These are phyloP conservation scores for Planiliza haematocheilus DNA, from an alignment of 2,113 vertebrate genomes.

Conservation along the genomic window DNA sequence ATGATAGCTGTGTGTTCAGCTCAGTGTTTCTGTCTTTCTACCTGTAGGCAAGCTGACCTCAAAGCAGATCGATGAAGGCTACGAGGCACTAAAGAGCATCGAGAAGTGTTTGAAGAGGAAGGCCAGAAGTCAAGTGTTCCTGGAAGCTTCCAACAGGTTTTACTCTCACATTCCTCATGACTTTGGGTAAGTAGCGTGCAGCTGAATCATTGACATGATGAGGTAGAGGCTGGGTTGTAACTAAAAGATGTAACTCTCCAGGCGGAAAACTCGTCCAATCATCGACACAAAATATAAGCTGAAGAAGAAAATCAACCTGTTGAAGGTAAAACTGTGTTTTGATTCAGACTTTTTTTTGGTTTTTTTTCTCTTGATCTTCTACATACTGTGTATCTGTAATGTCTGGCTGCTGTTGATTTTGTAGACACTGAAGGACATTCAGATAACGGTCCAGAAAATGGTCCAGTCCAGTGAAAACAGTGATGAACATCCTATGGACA, in stretches of 20 bases:
- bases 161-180: slow-evolving; percentile 94
- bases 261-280: slow-evolving; percentile 87
- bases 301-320: slow-evolving; percentile 87
- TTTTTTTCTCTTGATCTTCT: neutral
- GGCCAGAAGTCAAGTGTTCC: slow-evolving; percentile 72
- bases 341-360: neutral
- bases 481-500: slow-evolving; percentile 88
- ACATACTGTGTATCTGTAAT: neutral
- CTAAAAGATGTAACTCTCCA: too few species aligned
- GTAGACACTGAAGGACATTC: slow-evolving; percentile 90
- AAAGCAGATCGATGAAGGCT: slow-evolving; percentile 90
- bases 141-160: slow-evolving; percentile 93
- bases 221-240: too few species aligned
- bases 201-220: too few species aligned
- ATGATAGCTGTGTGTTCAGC: too few species aligned
- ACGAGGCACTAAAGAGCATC: slow-evolving; percentile 87
- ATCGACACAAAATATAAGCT: slow-evolving; percentile 87
- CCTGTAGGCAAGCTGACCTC: slow-evolving; percentile 89
- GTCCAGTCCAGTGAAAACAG: too few species aligned
- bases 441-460: too few species aligned
- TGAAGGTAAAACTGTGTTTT: slow-evolving; percentile 86
- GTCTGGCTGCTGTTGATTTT: neutral
- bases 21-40: too few species aligned
- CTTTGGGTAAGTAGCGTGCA: slow-evolving; percentile 84
- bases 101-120: slow-evolving; percentile 87